A percentile compares a stretch with the other conserved stretches of the same genome.
These are phyloP conservation scores for Malurus leucopterus DNA, from an alignment of 2,797 vertebrate species.

Conservation along the genomic window DNA sequence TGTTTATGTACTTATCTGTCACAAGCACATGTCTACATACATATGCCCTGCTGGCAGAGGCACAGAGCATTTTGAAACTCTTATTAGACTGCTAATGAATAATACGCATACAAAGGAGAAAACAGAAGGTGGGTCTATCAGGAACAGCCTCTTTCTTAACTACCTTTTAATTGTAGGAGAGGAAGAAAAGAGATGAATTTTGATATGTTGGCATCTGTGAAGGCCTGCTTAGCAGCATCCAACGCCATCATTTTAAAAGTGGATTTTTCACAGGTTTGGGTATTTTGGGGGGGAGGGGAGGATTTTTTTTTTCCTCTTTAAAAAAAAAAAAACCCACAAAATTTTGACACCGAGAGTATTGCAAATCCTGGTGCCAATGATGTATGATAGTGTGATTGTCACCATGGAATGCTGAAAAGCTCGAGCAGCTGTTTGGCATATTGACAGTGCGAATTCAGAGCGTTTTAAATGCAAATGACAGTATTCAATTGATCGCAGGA, in stretches of 20 bases:
- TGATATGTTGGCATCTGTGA: constrained; percentile 69
- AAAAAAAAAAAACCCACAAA: background rate
- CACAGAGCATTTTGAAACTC: constrained; percentile 58
- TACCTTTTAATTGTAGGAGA: constrained; percentile 73
- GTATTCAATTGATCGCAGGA: constrained; percentile 68
- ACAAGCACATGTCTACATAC: constrained; percentile 71
- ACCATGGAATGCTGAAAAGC: constrained; percentile 76
- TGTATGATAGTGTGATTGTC: constrained; percentile 73
- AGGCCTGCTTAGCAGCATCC: constrained; percentile 46
- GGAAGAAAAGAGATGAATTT: constrained; percentile 66
- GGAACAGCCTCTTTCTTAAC: constrained; percentile 65
- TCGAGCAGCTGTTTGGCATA: constrained; percentile 79
- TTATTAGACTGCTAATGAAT: constrained; percentile 72
- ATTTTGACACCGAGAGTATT: constrained; percentile 74
- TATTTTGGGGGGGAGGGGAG: background rate
- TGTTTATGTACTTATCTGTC: constrained; percentile 73
- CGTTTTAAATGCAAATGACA: constrained; percentile 72
- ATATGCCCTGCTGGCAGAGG: constrained; percentile 77
- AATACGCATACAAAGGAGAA: constrained; percentile 70
- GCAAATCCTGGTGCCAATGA: constrained; percentile 74
- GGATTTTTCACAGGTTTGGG: constrained; percentile 70
- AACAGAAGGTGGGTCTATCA: constrained; percentile 70
- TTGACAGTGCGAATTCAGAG: constrained; percentile 70
- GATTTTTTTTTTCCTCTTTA: background rate
- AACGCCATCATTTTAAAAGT: constrained; percentile 60